Conservation (phyloP, 2,888 invertebrate species). For the Agonopterix heracliana region DNA sequence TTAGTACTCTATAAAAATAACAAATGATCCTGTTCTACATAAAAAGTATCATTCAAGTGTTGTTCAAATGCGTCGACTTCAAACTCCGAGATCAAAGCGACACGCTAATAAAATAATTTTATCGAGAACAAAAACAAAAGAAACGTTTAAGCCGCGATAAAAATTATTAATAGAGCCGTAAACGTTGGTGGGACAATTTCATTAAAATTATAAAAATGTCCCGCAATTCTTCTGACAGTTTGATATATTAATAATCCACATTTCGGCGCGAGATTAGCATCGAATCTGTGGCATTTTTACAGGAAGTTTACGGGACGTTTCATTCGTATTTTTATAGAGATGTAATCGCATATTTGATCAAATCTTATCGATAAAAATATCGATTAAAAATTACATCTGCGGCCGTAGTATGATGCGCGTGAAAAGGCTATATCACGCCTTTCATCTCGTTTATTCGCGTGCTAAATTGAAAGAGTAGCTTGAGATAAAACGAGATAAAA, state of each 20-base stretch:
- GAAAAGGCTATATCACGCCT: no score
- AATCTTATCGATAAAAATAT: not conserved
- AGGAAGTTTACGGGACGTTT: conserved; percentile 38
- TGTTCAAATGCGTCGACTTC: not conserved
- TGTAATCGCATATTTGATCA: conserved; percentile 17
- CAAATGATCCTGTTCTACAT: conserved; percentile 17
- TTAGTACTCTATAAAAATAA: conserved; percentile 26
- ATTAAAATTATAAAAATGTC: conserved; percentile 25
- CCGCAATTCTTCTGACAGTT: conserved; percentile 27
- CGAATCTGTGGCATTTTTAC: conserved; percentile 39
- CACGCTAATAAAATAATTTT: conserved; percentile 44
- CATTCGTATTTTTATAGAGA: conserved; percentile 44
- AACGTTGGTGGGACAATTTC: conserved; percentile 27
- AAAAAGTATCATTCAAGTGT: conserved; percentile 4
- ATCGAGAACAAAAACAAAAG: conserved; percentile 57
- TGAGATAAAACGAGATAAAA: no score
- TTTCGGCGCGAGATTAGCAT: conserved; percentile 56
- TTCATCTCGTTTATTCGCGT: no score
- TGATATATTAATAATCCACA: conserved; percentile 56
- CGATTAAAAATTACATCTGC: not conserved
- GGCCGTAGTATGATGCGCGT: no score
- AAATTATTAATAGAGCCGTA: conserved; percentile 60
- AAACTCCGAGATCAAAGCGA: conserved; percentile 34
- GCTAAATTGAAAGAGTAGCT: no score
- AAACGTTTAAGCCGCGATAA: conserved; percentile 60